These are phyloP conservation scores for Troglohyphantes excavatus DNA, from an alignment of 2,888 invertebrate species.

Conservation along the genomic window DNA sequence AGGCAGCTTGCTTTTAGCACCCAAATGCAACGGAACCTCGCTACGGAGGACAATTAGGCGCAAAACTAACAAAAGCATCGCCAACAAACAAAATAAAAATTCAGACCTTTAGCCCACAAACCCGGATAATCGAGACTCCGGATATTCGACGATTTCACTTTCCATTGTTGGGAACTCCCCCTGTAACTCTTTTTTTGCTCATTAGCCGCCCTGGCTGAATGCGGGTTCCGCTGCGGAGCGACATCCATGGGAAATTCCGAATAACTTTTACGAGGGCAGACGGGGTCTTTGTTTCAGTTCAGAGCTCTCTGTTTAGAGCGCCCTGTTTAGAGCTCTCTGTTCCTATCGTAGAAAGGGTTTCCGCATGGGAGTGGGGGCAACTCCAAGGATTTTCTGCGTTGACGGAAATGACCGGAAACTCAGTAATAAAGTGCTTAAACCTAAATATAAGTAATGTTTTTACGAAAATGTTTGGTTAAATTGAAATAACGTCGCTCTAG, in stretches of 20 bases:
- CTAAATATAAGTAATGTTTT: too few relatives aligned
- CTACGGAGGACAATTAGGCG: constrained; percentile 20
- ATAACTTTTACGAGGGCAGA: not conserved
- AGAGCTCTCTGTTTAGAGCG: constrained; percentile 26
- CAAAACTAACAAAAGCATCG: not conserved
- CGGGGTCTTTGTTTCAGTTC: constrained; percentile 34
- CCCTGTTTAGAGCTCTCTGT: not conserved
- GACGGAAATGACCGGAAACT: not conserved
- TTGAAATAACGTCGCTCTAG: too few relatives aligned
- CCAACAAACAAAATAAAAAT: constrained; percentile 7
- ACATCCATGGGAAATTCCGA: not conserved
- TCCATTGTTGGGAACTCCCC: constrained; percentile 21
- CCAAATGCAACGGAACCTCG: constrained; percentile 8
- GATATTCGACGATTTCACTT: constrained; percentile 27
- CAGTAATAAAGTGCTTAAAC: too few relatives aligned
- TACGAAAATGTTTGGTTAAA: too few relatives aligned
- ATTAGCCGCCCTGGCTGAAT: not conserved
- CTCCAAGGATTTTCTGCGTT: not conserved
- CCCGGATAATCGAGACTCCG: constrained; percentile 24
- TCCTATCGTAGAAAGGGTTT: not conserved
- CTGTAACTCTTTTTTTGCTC: not conserved
- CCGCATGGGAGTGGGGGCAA: not conserved
- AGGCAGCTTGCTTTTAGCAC: not conserved
- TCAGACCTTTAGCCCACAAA: constrained; percentile 49
- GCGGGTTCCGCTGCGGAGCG: not conserved